Percentiles rank a stretch among this genome's conserved stretches.
Evolutionary conservation across 2,797 vertebrate genomes (phyloP).

Genomic region (Sebastes oblongus): DNA sequence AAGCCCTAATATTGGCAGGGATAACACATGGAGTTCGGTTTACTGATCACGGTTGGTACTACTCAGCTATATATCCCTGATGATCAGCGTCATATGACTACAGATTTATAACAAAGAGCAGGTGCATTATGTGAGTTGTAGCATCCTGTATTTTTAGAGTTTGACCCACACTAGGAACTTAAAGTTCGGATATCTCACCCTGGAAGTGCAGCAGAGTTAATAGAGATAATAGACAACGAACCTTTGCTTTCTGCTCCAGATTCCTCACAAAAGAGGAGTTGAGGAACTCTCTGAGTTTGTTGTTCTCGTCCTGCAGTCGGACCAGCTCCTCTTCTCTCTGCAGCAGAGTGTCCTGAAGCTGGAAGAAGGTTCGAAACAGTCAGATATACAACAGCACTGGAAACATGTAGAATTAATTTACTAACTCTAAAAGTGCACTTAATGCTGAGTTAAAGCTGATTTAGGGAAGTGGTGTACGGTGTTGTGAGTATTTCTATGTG

Average conservation of each 20-base stretch:
- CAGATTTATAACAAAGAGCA: too few relatives aligned
- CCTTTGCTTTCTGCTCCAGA: slow-evolving; percentile 90
- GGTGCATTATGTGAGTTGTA: not conserved
- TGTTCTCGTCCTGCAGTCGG: slow-evolving; percentile 92
- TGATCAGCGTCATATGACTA: too few relatives aligned
- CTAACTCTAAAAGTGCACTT: too few relatives aligned
- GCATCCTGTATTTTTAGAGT: not conserved
- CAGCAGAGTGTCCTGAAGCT: slow-evolving; percentile 94
- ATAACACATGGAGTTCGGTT: too few relatives aligned
- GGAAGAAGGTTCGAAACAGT: not conserved
- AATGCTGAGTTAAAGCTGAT: too few relatives aligned
- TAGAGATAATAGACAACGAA: slow-evolving; percentile 32
- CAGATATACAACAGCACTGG: too few relatives aligned
- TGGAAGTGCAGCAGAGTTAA: not conserved
- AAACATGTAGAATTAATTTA: too few relatives aligned
- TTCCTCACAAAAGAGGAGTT: slow-evolving; percentile 89
- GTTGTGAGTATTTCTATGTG: too few relatives aligned
- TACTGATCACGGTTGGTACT: too few relatives aligned
- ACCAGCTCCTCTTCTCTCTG: slow-evolving; percentile 95
- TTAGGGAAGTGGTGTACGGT: too few relatives aligned
- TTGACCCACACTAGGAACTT: not conserved
- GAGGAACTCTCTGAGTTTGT: slow-evolving; percentile 90
- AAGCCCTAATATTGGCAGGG: too few relatives aligned
- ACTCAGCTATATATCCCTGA: too few relatives aligned
- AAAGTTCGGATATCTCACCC: not conserved